Percentiles rank a stretch among this genome's conserved stretches.
These are phyloP conservation scores for Epirrhoe alternata DNA, from an alignment of 2,888 invertebrate species.

Conservation along the genomic window DNA sequence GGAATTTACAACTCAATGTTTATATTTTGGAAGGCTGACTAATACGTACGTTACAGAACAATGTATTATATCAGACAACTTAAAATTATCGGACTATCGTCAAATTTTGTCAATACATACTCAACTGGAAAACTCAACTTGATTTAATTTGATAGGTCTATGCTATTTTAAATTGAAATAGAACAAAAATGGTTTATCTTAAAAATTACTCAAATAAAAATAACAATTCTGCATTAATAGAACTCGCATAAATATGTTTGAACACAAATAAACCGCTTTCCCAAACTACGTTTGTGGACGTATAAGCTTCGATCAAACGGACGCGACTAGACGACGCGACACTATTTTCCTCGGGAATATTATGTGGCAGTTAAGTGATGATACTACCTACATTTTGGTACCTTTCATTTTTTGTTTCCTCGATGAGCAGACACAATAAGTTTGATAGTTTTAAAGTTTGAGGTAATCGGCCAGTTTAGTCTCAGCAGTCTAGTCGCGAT, in stretches of 20 bases:
- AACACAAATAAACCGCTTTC: constrained; percentile 57
- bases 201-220: neutral
- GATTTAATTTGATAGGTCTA: neutral
- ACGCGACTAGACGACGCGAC: constrained; percentile 2
- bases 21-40: constrained; percentile 33
- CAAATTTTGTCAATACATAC: neutral
- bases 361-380: neutral
- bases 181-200: neutral
- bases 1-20: constrained; percentile 51
- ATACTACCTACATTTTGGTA: neutral
- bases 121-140: neutral
- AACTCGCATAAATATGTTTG: constrained; percentile 24
- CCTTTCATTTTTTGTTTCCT: neutral
- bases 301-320: constrained; percentile 20
- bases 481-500: no score
- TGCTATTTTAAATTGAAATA: neutral
- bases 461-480: no score
- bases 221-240: neutral
- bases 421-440: neutral
- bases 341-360: neutral
- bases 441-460: neutral
- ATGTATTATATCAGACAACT: constrained; percentile 17
- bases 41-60: constrained; percentile 28
- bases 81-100: constrained; percentile 12
- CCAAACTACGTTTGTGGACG: constrained; percentile 59